phyloP scores from a whole-genome alignment of 1,140 invertebrate genomes.

The Ganaspis sp. region DNA sequence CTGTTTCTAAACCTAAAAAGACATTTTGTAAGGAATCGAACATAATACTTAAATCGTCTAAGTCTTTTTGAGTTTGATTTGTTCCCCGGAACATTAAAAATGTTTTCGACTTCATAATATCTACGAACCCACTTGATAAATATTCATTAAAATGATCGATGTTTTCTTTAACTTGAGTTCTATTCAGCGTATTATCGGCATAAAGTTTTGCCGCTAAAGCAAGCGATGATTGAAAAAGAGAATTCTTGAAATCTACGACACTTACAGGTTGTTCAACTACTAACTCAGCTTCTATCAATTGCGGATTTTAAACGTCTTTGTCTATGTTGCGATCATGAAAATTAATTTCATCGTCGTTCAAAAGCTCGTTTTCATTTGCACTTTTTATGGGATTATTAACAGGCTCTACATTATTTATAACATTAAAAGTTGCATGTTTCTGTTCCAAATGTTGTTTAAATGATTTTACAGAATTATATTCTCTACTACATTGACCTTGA shows the following conservation, averaged over 20 bases:
- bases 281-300: neutral
- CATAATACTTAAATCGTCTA: neutral
- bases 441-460: neutral
- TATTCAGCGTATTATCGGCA: neutral
- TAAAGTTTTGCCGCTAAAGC: neutral
- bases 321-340: neutral
- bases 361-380: neutral
- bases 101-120: neutral
- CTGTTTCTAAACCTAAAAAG: neutral
- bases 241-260: neutral
- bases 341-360: neutral
- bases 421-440: no score
- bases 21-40: neutral
- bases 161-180: neutral
- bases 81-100: neutral
- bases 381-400: neutral
- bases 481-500: neutral
- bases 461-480: neutral
- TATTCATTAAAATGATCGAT: neutral
- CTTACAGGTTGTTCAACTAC: neutral
- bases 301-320: neutral
- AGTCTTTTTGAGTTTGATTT: neutral
- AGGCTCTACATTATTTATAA: no score
- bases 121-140: neutral
- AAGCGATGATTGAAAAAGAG: neutral